Conservation (phyloP, 2,888 invertebrate species). For the Drosophila tripunctata region DNA sequence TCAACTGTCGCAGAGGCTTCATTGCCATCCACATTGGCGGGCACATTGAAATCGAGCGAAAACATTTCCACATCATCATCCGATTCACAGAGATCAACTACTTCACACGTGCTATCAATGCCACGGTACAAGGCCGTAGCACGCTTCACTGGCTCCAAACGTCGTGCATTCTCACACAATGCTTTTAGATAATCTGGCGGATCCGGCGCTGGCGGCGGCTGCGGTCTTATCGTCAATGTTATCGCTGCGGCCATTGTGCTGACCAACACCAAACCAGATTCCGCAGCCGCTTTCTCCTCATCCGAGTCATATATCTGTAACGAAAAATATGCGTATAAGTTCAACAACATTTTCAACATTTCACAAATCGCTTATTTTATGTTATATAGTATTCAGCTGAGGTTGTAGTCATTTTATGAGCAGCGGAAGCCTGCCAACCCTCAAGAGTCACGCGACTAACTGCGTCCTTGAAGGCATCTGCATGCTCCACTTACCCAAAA, state of each 20-base stretch:
- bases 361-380: not conserved
- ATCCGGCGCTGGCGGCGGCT: slow-evolving; percentile 37
- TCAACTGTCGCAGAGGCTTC: slow-evolving; percentile 37
- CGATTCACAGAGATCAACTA: slow-evolving; percentile 64
- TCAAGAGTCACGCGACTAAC: slow-evolving; percentile 68
- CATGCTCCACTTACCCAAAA: slow-evolving; percentile 37
- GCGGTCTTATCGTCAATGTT: slow-evolving; percentile 13
- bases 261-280: slow-evolving; percentile 21
- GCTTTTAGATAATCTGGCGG: slow-evolving; percentile 58
- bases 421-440: slow-evolving; percentile 21
- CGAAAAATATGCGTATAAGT: not conserved
- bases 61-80: slow-evolving; percentile 72
- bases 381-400: slow-evolving; percentile 65
- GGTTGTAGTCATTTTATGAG: slow-evolving; percentile 64
- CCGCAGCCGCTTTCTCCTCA: slow-evolving; percentile 53
- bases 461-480: slow-evolving; percentile 45
- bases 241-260: slow-evolving; percentile 16
- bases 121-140: slow-evolving; percentile 65
- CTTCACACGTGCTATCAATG: slow-evolving; percentile 58
- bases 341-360: not conserved
- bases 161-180: slow-evolving; percentile 59
- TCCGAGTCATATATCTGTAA: slow-evolving; percentile 65
- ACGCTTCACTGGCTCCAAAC: slow-evolving; percentile 61
- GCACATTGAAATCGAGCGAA: slow-evolving; percentile 65
- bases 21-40: slow-evolving; percentile 60